Base-by-base conservation (phyloP, 2,797 vertebrate species). In the Psittacula echo region DNA sequence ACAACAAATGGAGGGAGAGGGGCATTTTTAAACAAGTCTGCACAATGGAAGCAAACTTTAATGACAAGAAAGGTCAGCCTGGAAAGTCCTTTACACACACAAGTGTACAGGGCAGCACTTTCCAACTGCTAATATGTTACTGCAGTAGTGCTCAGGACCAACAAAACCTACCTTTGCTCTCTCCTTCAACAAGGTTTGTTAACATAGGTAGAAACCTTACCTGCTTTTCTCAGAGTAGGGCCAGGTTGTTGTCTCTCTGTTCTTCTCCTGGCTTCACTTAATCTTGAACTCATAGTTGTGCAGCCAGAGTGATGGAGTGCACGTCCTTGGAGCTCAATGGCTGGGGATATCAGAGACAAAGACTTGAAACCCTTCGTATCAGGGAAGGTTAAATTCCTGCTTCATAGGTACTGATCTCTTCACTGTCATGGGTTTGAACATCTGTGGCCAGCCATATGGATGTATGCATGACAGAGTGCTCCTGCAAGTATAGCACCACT, bases 281-380 rank as follows among this genome's bases (percentile, higher is more conserved):
- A 64, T 50, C 23, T 74, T 65, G 37, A 85, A 42, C 44, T 83
- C 18, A 15, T 11, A 42, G 10, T 10, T 77, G 65, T 30, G 6
- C 11, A 29, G 29, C 13, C 4, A 3, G 14, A 80, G 34, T 41
- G n/a, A 15, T 47, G 19, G 51, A 67, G 17, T 32, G 3, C 7
- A 2, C 39, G 10, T 34, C 39, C 48, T 32, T 72, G 34, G 23
- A 72, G 50, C 11, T 21, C 1, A 1, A 6, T 12, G 30, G 29
- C 8, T 90, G 27, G 4, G 13, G 8, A 48, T 14, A 16, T 10
- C 8, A 56, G 21, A 64, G 39, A 54, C 16, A 86, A 41, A 68
- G 19, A 30, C 20, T 75, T 0, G 0, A 71, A 79, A 32, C 2
- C 14, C 24, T 16, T 22, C 20, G 18, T n/a, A 70, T 7, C 6